Evolutionary conservation across 1,140 invertebrate species (phyloP), one percentile per base, ranked within the genome.

Genomic region (Meloidogyne floridensis): DNA sequence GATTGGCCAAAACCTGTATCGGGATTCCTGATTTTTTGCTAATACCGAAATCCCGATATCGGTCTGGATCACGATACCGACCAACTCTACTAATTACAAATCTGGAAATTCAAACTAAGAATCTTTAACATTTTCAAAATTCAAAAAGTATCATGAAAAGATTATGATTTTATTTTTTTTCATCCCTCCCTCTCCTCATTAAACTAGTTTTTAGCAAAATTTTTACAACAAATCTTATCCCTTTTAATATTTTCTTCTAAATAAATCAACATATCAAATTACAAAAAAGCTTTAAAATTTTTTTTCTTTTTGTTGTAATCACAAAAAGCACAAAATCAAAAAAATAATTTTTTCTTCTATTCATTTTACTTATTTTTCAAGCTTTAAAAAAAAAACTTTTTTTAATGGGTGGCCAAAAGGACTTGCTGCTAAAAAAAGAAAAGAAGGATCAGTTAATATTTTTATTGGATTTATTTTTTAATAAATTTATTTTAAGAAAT

Each of bases 191-290:
- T 8, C 59, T 59, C 3, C 3, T n/a, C n/a, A 18, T 65, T 65
- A 32, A 32, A 32, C 32, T 32, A 32, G 32, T 65, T 65, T n/a
- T 15, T 4, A 5, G 5, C 15, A 65, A 65, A 65, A 65, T n/a
- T n/a, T 65, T 32, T 32, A 32, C 32, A 32, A 32, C 1, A 32
- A 32, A 32, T 65, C n/a, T 65, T 65, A 6, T 47, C 47, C 7
- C 47, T 47, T 47, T 47, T 0, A 47, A 47, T 47, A 47, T 32
- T 32, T 32, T 1, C 1, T 59, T 59, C n/a, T n/a, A 65, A 15
- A 65, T n/a, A 65, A 65, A 65, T 65, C 59, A 18, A n/a, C n/a
- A 65, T 65, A 65, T 65, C 59, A 65, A 65, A 65, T 65, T 65
- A 65, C 59, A 65, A 18, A 65, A 65, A 65, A 65, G 56, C 56